Conservation (phyloP, 2,797 vertebrate species). For the Enteromius unitaeniatus region DNA sequence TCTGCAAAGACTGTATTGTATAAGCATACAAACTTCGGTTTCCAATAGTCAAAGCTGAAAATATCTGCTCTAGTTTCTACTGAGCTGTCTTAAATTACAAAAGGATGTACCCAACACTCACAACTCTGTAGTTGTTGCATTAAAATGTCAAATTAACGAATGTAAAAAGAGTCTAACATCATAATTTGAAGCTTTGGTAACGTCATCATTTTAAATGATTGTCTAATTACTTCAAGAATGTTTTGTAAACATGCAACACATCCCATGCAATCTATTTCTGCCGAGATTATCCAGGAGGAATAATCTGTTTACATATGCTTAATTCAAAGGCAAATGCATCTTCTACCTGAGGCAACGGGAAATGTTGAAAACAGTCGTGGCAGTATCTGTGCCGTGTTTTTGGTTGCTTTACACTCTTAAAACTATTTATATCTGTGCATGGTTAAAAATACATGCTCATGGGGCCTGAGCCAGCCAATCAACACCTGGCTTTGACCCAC, state of each 20-base stretch:
- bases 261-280: constrained; percentile 45
- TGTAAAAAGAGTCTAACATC: constrained; percentile 4
- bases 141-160: background rate
- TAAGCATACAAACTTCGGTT: background rate
- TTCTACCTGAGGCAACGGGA: constrained; percentile 74
- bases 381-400: constrained; percentile 62
- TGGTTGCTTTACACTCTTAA: constrained; percentile 62
- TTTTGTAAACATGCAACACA: constrained; percentile 53
- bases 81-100: constrained; percentile 14
- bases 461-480: constrained; percentile 58
- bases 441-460: constrained; percentile 72
- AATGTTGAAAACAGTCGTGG: constrained; percentile 57
- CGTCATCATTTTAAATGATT: background rate
- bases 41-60: constrained; percentile 42
- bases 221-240: background rate
- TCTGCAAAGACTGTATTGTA: background rate
- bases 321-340: constrained; percentile 52
- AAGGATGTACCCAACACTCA: background rate
- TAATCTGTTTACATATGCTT: constrained; percentile 37
- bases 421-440: constrained; percentile 74
- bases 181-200: constrained; percentile 1
- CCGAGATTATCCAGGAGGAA: constrained; percentile 22
- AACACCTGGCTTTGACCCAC: constrained; percentile 68
- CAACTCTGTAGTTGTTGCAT: background rate
- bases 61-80: constrained; percentile 40